Percentiles rank a stretch among this genome's conserved stretches.
Conservation (phyloP, 35 echinoderm and acorn worm genomes). For the Ophioderma brevispina region DNA sequence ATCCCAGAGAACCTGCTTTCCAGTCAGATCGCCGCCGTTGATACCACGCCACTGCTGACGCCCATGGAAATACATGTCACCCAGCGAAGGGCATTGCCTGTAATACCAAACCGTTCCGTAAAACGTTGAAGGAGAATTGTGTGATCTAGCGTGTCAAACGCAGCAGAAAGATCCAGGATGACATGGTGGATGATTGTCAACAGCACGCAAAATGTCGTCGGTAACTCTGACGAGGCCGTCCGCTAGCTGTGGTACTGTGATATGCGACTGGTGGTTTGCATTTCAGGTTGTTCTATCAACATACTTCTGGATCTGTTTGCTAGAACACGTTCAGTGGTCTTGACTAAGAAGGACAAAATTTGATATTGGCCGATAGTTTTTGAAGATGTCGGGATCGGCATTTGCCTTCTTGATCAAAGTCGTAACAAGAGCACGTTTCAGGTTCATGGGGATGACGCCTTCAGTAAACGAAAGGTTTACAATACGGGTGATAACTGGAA, state of each 20-base stretch:
- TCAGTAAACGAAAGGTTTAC: background rate
- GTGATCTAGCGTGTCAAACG: slow-evolving; percentile 34
- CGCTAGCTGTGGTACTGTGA: background rate
- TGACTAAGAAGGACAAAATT: background rate
- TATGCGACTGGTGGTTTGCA: slow-evolving; percentile 18
- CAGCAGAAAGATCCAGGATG: slow-evolving; percentile 13
- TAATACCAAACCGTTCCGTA: slow-evolving; percentile 21
- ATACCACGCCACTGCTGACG: too few relatives aligned
- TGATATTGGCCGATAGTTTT: slow-evolving; percentile 9
- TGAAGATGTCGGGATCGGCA: background rate
- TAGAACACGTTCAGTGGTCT: background rate
- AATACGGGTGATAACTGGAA: background rate
- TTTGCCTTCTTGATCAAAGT: slow-evolving; percentile 4
- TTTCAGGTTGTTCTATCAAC: slow-evolving; percentile 35
- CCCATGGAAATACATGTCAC: too few relatives aligned
- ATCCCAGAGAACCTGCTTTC: too few relatives aligned
- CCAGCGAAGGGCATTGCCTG: background rate
- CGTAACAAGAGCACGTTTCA: slow-evolving; percentile 1
- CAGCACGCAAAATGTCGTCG: slow-evolving; percentile 24
- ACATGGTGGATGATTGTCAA: slow-evolving; percentile 22
- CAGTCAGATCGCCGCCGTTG: too few relatives aligned
- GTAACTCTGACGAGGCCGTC: slow-evolving; percentile 47
- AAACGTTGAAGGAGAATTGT: slow-evolving; percentile 22
- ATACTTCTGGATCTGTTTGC: slow-evolving; percentile 29
- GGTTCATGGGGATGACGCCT: background rate